Conservation (phyloP, 2,888 invertebrate genomes). For the Cecidostiba fungosa region DNA sequence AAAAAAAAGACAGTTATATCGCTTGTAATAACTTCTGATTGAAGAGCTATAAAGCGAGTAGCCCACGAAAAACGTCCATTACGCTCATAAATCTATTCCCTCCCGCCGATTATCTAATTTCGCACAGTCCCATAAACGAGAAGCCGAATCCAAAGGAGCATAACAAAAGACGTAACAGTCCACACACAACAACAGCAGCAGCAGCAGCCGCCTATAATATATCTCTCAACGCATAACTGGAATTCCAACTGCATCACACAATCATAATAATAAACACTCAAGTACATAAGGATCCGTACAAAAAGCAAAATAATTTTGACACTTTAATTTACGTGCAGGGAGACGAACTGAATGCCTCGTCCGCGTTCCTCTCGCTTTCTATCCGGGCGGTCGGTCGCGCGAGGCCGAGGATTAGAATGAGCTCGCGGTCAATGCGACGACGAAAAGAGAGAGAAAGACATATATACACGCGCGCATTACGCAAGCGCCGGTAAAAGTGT, state of each 20-base stretch:
- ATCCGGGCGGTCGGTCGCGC: slow-evolving; percentile 1
- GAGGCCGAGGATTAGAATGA: slow-evolving; percentile 7
- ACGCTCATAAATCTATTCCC: not conserved
- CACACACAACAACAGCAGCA: too few relatives aligned
- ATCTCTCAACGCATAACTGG: not conserved
- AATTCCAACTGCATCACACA: not conserved
- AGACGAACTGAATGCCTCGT: not conserved
- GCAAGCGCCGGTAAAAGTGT: slow-evolving; percentile 5
- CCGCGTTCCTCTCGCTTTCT: slow-evolving; percentile 21
- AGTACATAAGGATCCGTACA: not conserved
- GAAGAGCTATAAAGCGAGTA: not conserved
- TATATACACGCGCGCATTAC: not conserved
- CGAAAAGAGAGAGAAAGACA: not conserved
- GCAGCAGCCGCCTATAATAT: not conserved
- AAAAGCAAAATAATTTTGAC: slow-evolving; percentile 6
- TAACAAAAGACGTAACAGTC: not conserved
- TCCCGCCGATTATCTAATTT: not conserved
- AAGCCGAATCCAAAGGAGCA: not conserved
- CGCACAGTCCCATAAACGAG: not conserved
- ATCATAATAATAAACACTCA: not conserved
- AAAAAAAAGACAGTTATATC: not conserved
- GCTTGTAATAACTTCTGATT: not conserved
- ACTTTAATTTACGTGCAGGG: not conserved
- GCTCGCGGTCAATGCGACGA: slow-evolving; percentile 26
- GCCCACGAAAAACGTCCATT: not conserved